These are phyloP conservation scores for Dromiciops gliroides DNA, from an alignment of 2,113 vertebrate genomes.

Conservation along the genomic window DNA sequence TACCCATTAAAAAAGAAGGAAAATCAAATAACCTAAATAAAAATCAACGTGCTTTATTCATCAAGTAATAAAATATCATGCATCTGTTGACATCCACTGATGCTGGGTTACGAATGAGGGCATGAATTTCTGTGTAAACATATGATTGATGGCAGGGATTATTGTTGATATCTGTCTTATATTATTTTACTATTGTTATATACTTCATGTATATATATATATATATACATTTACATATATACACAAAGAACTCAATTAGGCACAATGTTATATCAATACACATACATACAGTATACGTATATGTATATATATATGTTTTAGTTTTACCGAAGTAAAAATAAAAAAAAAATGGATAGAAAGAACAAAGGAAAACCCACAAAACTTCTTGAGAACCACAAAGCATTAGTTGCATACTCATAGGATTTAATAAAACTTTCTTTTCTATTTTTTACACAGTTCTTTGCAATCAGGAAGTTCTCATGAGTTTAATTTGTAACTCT, in stretches of 20 bases:
- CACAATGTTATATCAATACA: constrained; percentile 13
- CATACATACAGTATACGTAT: constrained; percentile 9
- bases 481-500: constrained; percentile 40
- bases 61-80: constrained; percentile 85
- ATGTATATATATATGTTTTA: constrained; percentile 44
- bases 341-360: constrained; percentile 29
- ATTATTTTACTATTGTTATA: constrained; percentile 69
- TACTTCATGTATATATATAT: constrained; percentile 62
- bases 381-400: constrained; percentile 54
- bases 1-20: constrained; percentile 80
- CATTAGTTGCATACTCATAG: constrained; percentile 47
- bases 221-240: constrained; percentile 2
- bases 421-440: constrained; percentile 51
- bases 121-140: constrained; percentile 98
- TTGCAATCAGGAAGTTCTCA: constrained; percentile 77
- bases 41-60: constrained; percentile 82
- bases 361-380: constrained; percentile 52
- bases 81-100: constrained; percentile 86
- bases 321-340: constrained; percentile 45
- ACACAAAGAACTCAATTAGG: constrained; percentile 15
- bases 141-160: constrained; percentile 89
- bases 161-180: constrained; percentile 87
- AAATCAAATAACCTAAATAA: constrained; percentile 77
- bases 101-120: constrained; percentile 88
- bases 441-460: constrained; percentile 43